Conservation (phyloP, 2,113 vertebrate genomes). For the Sus scrofa region T2T-Sscrofa CM000812.6:160048501-160049000, state of each 20-base stretch:
- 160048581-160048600: accelerated
- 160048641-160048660: not conserved
- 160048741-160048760: accelerated
- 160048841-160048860: not conserved
- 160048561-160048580: not conserved
- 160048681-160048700: accelerated
- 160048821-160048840: not conserved
- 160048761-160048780: not conserved
- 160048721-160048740: not conserved
- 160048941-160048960: not conserved
- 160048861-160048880: not conserved
- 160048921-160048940: slow-evolving; percentile 33
- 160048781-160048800: not conserved
- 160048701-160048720: not conserved
- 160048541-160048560: not conserved
- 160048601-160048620: not conserved
- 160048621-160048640: not conserved
- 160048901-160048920: not conserved
- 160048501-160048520: not conserved
- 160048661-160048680: not conserved
- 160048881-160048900: not conserved
- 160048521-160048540: not conserved
- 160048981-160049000: slow-evolving; percentile 25
- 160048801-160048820: not conserved
- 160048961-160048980: not conserved